Evolutionary conservation across 2,888 invertebrate genomes (phyloP).

Genomic region (Teleogryllus oceanicus): DNA sequence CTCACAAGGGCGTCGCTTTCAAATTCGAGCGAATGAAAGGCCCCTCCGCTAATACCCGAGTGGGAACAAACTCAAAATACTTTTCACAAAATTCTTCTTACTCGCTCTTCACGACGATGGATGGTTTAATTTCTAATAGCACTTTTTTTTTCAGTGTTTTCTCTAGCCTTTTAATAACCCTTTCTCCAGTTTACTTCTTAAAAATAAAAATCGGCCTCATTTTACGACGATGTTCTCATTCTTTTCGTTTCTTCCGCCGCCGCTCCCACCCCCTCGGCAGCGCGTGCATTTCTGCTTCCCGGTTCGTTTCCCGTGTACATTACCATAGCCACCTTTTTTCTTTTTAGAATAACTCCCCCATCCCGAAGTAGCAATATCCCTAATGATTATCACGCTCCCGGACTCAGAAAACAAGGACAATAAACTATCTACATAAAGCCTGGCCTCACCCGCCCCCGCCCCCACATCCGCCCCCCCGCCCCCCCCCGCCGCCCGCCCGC

Average conservation of each 20-base stretch:
- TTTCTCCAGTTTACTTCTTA: not conserved
- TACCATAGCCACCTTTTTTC: conserved; percentile 18
- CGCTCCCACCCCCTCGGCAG: not conserved
- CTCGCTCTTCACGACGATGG: not conserved
- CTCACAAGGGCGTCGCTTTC: not conserved
- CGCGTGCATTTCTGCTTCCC: not conserved
- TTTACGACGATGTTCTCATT: not conserved
- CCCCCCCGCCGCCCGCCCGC: too few species aligned
- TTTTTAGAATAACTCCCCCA: conserved; percentile 3
- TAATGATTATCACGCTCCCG: not conserved
- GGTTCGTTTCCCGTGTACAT: conserved; percentile 18
- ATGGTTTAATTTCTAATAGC: conserved; percentile 18
- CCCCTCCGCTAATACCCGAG: not conserved
- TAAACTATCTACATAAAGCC: conserved; percentile 1
- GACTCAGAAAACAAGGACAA: not conserved
- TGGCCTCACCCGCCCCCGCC: not conserved
- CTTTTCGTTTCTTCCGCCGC: not conserved
- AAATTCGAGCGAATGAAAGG: too few species aligned
- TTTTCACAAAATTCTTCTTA: not conserved
- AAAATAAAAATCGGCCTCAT: conserved; percentile 3
- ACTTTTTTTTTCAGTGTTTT: not conserved
- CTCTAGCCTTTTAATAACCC: not conserved
- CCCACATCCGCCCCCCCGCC: too few species aligned
- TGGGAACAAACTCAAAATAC: not conserved
- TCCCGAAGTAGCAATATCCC: conserved; percentile 18